Base-by-base conservation (phyloP, 1,140 invertebrate genomes). In the Drosophila orosa region DNA sequence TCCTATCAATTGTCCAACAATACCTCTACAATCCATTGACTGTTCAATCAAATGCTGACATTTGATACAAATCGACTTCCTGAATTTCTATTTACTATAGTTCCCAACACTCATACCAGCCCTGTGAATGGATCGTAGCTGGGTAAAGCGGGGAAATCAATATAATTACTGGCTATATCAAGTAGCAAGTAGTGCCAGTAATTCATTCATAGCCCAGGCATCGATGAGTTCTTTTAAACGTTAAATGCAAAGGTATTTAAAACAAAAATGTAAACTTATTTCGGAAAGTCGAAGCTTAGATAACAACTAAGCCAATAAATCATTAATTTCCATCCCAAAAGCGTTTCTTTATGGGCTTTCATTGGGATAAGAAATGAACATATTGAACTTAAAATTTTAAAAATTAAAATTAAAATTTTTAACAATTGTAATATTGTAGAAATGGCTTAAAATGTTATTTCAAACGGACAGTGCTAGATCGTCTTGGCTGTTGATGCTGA, bases 41-140 rank as follows among this genome's bases (percentile, higher is more conserved):
- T 42, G 19, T 13, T 42, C 22, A 27, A 59, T 50, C 35, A 35
- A 69, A 50, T 55, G 54, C 15, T 71, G 67, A 47, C 39, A 72
- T 39, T 61, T 12, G 56, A 74, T 72, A 47, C 29, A 19, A 54
- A 61, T 25, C 39, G 31, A 72, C 47, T 73, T 73, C 66, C 71
- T 72, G 39, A 24, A 44, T 74, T 62, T 62, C 48, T 47, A 25
- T 47, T 39, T 62, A 61, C 68, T 61, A 74, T 37, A n/a, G 35
- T 19, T 56, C 9, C 9, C 33, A 19, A 15, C 62, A 39, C 12
- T 9, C 9, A 45, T 5, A 15, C 24, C 25, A 48, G 15, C 61
- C 40, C 62, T 44, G 31, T 50, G 42, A 67, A 48, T 67, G 44
- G 22, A 67, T 65, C 9, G 44, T 22, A 17, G 37, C 4, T 35